These are phyloP conservation scores for Odobenus rosmarus DNA, from an alignment of 2,113 vertebrate genomes.

Conservation along the genomic window DNA sequence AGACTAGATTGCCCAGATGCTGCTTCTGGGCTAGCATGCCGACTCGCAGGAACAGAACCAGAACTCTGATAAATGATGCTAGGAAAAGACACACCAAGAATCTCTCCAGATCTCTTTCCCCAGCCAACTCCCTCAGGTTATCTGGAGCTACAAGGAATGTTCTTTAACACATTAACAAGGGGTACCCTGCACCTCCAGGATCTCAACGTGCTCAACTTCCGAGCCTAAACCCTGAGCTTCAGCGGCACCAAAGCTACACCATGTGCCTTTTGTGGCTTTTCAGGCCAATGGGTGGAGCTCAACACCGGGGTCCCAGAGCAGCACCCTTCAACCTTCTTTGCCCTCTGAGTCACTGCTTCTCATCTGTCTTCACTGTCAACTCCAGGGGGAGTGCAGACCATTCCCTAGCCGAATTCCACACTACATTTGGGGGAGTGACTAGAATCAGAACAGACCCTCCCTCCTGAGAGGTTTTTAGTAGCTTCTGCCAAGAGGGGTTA, in stretches of 20 bases:
- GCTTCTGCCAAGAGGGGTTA: neutral
- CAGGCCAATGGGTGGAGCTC: accelerated
- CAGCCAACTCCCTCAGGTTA: neutral
- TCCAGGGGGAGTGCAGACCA: accelerated
- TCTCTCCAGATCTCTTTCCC: neutral
- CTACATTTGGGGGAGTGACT: neutral
- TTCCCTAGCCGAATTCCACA: neutral
- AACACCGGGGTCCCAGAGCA: neutral
- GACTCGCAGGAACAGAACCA: neutral
- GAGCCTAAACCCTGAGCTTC: neutral
- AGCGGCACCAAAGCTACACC: neutral
- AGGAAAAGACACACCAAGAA: neutral
- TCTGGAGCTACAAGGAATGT: neutral
- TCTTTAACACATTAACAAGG: neutral
- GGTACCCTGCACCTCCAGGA: neutral
- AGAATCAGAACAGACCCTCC: neutral
- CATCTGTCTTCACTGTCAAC: neutral
- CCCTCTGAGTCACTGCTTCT: neutral
- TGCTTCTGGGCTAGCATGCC: neutral
- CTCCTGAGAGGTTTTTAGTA: neutral
- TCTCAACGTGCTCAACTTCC: neutral
- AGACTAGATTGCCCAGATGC: neutral
- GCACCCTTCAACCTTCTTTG: neutral
- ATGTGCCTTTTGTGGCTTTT: neutral
- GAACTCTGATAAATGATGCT: neutral